Evolutionary conservation across 2,113 vertebrate genomes (phyloP).

Genomic region (Neolamprologus modestus): DNA sequence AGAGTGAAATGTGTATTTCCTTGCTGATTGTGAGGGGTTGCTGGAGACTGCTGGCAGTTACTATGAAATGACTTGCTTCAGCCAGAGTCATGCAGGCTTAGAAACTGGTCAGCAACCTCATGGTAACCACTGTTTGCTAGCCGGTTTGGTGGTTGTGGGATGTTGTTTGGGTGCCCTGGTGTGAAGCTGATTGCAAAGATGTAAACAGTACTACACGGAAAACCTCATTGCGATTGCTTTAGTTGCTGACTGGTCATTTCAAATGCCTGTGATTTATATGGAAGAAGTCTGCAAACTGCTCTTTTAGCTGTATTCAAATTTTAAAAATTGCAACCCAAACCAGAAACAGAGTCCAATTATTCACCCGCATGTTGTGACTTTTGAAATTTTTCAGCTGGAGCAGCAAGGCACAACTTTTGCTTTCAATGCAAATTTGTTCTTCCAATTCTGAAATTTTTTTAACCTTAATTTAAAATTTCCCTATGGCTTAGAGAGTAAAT

Average conservation of each 20-base stretch:
- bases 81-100: background rate
- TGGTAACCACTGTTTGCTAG: background rate
- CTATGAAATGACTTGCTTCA: background rate
- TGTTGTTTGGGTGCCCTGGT: background rate
- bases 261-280: background rate
- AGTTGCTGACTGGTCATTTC: background rate
- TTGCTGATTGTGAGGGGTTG: background rate
- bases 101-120: background rate
- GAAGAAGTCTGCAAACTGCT: background rate
- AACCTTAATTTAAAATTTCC: background rate
- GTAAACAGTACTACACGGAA: background rate
- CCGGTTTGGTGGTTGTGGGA: background rate
- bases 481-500: background rate
- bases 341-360: background rate
- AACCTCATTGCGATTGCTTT: background rate
- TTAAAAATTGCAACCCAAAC: background rate
- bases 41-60: background rate
- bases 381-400: background rate
- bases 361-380: background rate
- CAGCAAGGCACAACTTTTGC: background rate
- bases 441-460: accelerated
- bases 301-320: background rate
- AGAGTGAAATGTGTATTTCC: background rate
- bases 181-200: background rate
- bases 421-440: background rate